Conservation (phyloP, 1,140 invertebrate species). For the Sipha flava region DNA sequence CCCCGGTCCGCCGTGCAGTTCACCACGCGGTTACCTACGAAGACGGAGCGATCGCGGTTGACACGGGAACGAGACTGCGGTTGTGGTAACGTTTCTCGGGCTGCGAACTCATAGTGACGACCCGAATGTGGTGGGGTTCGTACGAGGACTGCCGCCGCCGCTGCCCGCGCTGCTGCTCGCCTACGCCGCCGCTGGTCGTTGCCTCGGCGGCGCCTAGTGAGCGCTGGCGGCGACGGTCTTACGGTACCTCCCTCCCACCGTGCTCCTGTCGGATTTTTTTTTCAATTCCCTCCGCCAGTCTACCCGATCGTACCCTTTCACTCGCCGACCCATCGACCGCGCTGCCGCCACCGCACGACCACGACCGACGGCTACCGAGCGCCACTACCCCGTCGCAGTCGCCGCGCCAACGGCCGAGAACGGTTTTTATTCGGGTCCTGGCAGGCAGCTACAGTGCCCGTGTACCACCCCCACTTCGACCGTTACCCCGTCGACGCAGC, state of each 20-base stretch:
- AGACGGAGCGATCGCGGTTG: background rate
- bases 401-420: background rate
- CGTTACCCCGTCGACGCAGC: no score
- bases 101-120: background rate
- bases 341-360: background rate
- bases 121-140: constrained; percentile 6
- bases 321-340: background rate
- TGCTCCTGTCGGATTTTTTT: no score
- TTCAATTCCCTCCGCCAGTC: background rate
- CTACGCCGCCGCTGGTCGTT: background rate
- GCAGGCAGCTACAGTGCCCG: no score
- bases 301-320: background rate
- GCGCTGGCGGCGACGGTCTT: background rate
- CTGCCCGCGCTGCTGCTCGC: background rate
- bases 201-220: background rate
- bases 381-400: background rate
- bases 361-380: background rate
- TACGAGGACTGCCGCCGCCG: background rate
- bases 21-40: no score
- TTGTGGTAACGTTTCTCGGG: background rate
- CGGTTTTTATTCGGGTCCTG: background rate
- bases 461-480: no score
- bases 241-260: no score
- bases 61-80: background rate
- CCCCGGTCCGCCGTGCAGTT: no score